Conservation (phyloP, 2,797 vertebrate genomes). For the Lepilemur ruficaudatus region DNA sequence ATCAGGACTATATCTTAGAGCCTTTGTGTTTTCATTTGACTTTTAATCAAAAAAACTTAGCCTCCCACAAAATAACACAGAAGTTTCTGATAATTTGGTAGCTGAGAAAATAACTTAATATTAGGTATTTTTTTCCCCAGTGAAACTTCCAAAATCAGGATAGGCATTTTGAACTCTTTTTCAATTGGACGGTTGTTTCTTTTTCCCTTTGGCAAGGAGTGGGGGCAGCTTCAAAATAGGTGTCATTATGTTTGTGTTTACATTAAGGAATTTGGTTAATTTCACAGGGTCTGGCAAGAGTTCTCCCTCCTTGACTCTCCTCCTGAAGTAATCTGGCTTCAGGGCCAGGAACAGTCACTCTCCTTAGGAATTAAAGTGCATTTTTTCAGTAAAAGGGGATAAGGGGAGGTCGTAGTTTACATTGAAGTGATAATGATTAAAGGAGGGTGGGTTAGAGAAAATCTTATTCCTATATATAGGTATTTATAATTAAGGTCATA, state of each 20-base stretch:
- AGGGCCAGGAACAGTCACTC: slow-evolving; percentile 63
- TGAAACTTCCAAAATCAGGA: slow-evolving; percentile 41
- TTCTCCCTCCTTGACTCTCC: slow-evolving; percentile 66
- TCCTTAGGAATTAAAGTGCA: slow-evolving; percentile 84
- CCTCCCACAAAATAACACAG: slow-evolving; percentile 48
- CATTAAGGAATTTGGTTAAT: slow-evolving; percentile 27
- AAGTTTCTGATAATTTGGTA: slow-evolving; percentile 72
- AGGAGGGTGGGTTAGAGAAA: slow-evolving; percentile 45
- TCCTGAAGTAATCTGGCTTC: slow-evolving; percentile 72
- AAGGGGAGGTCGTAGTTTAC: slow-evolving; percentile 50
- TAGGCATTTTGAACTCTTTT: slow-evolving; percentile 62
- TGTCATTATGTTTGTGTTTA: slow-evolving; percentile 4
- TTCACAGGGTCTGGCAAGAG: slow-evolving; percentile 47
- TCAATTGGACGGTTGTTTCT: slow-evolving; percentile 53
- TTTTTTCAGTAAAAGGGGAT: slow-evolving; percentile 78
- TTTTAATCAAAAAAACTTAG: slow-evolving; percentile 59
- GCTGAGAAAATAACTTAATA: slow-evolving; percentile 67
- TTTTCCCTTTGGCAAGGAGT: slow-evolving; percentile 43
- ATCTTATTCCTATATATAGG: slow-evolving; percentile 64
- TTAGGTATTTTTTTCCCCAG: slow-evolving; percentile 61
- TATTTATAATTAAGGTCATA: slow-evolving; percentile 69
- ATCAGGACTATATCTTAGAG: slow-evolving; percentile 56
- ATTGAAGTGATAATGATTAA: slow-evolving; percentile 63
- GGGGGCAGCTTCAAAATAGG: neutral
- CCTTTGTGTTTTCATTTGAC: slow-evolving; percentile 30